Evolutionary conservation across 1,140 invertebrate genomes (phyloP), one percentile per base, ranked within the genome.

Genomic region (Aphis gossypii): DNA sequence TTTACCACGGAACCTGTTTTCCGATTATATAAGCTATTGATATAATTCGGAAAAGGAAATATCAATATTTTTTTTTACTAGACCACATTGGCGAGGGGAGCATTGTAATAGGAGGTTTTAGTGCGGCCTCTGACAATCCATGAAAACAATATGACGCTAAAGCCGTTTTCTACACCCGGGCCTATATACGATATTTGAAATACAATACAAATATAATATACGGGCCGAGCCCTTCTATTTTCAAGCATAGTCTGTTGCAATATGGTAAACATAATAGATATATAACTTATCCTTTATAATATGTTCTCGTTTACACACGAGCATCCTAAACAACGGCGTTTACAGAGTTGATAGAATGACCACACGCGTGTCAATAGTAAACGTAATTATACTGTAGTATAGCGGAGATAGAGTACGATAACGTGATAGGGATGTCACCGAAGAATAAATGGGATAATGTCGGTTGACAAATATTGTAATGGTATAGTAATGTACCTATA

Each of bases 111-210:
- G 46, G 51, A 89, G 11, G 35, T 89, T n/a, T 20, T 38, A 48
- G n/a, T 38, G 88, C 23, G 44, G 44, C 11, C 9, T 89, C n/a
- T 41, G 88, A 89, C 35, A 56, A 89, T 89, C 88, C 88, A 89
- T 89, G 88, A 89, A 89, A 89, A 56, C 88, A 89, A 89, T 89
- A 89, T 89, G 88, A 56, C 51, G 88, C 88, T 89, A 89, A 89
- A 89, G 88, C 88, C 88, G 88, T 89, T 89, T 89, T 89, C 88
- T 89, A 89, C 88, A 89, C 51, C 88, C 88, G 88, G 44, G 51
- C 51, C 88, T 14, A 56, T 51, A 84, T 41, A 87, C 46, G 44
- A n/a, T 87, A 87, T 87, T 48, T 35, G 30, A 48, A 87, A 48
- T 30, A 89, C 35, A 56, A 89, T 89, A 89, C 30, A 41, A 38